Base-by-base conservation (phyloP, 2,888 invertebrate species). In the Erannis defoliaria region DNA sequence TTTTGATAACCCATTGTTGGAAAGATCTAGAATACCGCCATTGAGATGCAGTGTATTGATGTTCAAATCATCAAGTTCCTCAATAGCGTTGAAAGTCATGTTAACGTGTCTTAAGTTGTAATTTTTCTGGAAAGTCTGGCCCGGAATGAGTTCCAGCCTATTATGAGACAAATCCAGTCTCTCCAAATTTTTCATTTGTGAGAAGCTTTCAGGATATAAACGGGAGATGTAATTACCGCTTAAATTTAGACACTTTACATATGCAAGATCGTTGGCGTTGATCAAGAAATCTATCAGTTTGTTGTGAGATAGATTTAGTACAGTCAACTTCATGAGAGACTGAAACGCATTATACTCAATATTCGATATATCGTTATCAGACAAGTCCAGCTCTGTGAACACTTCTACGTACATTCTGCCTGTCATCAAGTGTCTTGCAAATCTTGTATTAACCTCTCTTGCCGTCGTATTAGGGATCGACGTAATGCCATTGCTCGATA, bases 151-250 rank as follows among this genome's bases (percentile, higher is more conserved):
- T 8, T 85, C 76, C 18, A 93, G 71, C 8, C 48, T 58, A 60
- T 93, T 93, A 56, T 80, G 56, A 0, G 92, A 92, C 37, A 93
- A 74, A 72, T 93, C 92, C n/a, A 93, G 75, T 59, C 86, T 88
- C 56, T 89, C 84, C 29, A 93, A 77, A 59, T 80, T 81, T 6
- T 62, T 77, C 90, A 93, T 90, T 0, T 71, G 72, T 0, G 74
- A 76, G 62, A 93, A 93, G 29, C 82, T 88, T 33, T 82, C 73
- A 26, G 78, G 85, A 67, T 85, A 73, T 19, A 92, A 73, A 8
- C 72, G 68, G 0, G 69, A 69, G 10, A 93, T 81, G 1, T 57
- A 77, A 67, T 93, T 93, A 6, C 66, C 67, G 50, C 90, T 92
- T 5, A 93, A 67, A 64, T 93, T 91, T 9, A 92, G 77, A 74